These are phyloP conservation scores for Calameuta filiformis DNA, from an alignment of 2,888 invertebrate genomes.

Conservation along the genomic window DNA sequence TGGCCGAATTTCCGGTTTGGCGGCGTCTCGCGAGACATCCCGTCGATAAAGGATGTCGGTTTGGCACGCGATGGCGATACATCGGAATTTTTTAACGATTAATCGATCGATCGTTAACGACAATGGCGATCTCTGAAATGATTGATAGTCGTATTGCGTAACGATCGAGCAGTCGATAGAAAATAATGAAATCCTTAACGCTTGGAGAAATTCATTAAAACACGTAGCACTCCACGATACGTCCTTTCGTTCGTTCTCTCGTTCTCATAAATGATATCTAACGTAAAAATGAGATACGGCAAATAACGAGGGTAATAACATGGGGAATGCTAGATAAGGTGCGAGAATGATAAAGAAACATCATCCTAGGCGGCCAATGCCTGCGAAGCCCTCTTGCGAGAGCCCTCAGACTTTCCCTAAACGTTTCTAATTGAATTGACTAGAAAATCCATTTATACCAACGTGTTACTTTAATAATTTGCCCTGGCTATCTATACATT, in stretches of 20 bases:
- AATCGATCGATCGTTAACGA: background rate
- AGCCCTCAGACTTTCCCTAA: background rate
- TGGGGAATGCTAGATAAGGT: background rate
- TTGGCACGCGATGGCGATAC: background rate
- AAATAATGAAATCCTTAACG: background rate
- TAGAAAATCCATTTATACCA: constrained; percentile 46
- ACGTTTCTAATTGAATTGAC: constrained; percentile 42
- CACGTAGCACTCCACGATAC: background rate
- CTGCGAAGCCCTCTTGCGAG: background rate
- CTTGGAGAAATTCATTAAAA: background rate
- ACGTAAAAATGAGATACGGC: background rate
- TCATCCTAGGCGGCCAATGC: background rate
- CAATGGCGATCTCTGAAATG: background rate
- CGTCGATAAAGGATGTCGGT: background rate
- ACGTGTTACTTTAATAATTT: constrained; percentile 26
- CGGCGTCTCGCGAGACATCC: background rate
- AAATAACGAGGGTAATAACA: background rate
- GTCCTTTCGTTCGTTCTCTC: background rate
- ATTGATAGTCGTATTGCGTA: background rate
- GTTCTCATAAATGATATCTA: background rate
- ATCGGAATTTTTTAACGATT: background rate
- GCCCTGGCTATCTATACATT: constrained; percentile 44
- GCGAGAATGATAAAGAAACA: background rate
- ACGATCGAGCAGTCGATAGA: background rate
- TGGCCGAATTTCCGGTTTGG: background rate